Conservation (phyloP, 2,113 vertebrate species). For the Cromileptes altivelis region DNA sequence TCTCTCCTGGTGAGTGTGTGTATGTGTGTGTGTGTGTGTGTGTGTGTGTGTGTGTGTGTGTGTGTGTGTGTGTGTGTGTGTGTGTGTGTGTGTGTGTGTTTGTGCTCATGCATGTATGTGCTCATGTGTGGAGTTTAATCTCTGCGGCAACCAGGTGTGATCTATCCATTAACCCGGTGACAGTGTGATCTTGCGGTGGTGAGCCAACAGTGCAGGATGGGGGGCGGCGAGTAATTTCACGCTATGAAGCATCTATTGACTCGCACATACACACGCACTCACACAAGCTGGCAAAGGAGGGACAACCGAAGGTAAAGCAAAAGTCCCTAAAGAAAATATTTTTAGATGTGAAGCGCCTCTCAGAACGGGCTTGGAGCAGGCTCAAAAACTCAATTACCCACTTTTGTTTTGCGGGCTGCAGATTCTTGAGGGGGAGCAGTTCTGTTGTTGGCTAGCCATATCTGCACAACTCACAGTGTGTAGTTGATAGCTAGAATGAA, state of each 20-base stretch:
- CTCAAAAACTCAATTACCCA: not conserved
- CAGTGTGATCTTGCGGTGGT: conserved; percentile 67
- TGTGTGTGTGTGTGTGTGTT: conserved; percentile 14
- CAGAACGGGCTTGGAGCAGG: not conserved
- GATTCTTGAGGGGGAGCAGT: not conserved
- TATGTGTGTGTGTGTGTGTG: too few species aligned
- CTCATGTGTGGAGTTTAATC: conserved; percentile 56
- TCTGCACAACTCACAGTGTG: too few species aligned
- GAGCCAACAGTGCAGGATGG: conserved; percentile 49
- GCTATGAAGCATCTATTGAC: conserved; percentile 71
- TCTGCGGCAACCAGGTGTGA: conserved; percentile 58
- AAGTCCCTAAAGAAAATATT: not conserved
- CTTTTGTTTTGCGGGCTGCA: not conserved
- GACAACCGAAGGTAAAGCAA: conserved; percentile 4
- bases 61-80: conserved; percentile 81
- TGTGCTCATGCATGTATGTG: conserved; percentile 22
- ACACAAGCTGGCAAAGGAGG: conserved; percentile 21
- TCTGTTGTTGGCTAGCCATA: not conserved
- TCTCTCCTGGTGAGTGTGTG: conserved; percentile 93
- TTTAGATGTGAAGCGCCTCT: not conserved
- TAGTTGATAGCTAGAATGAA: too few species aligned
- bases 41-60: conserved; percentile 13
- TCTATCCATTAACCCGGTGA: conserved; percentile 72
- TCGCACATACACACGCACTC: conserved; percentile 8
- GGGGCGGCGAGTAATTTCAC: conserved; percentile 76